A percentile compares a stretch with the other conserved stretches of the same genome.
Conservation (phyloP, 1,140 invertebrate genomes). For the Bradysia coprophila region DNA sequence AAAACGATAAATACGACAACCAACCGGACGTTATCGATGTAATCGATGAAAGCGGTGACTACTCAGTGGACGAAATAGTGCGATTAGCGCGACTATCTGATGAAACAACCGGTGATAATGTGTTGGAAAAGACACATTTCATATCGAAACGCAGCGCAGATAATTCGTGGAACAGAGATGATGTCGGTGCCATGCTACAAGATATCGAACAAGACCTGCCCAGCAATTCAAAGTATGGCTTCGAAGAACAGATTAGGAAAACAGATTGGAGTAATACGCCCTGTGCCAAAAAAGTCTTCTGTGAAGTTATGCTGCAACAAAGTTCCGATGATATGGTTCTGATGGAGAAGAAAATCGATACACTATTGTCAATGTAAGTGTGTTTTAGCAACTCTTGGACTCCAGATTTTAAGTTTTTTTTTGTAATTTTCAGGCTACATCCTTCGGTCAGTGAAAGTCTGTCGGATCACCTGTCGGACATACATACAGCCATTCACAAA, state of each 20-base stretch:
- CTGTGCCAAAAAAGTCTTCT: conserved; percentile 56
- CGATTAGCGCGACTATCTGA: background rate
- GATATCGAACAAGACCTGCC: conserved; percentile 10
- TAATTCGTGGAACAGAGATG: no score
- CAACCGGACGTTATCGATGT: background rate
- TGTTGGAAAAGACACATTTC: background rate
- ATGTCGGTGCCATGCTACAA: conserved; percentile 3
- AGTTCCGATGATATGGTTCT: conserved; percentile 38
- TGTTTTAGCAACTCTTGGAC: background rate
- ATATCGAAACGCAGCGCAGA: background rate
- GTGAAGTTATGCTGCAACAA: conserved; percentile 46
- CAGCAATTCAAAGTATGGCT: conserved; percentile 3
- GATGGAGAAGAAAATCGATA: conserved; percentile 63
- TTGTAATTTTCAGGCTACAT: background rate
- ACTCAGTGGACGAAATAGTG: background rate
- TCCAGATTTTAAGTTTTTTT: background rate
- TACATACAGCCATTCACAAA: background rate
- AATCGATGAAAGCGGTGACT: background rate
- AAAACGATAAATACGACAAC: background rate
- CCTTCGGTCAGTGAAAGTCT: background rate
- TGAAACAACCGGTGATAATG: background rate
- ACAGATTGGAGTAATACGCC: conserved; percentile 50
- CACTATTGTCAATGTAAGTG: conserved; percentile 49
- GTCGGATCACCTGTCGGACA: background rate
- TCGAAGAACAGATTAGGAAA: conserved; percentile 17